Percentiles rank a stretch among this genome's conserved stretches.
Conservation (phyloP, 2,113 vertebrate genomes). For the Notarius quadriscutis region DNA sequence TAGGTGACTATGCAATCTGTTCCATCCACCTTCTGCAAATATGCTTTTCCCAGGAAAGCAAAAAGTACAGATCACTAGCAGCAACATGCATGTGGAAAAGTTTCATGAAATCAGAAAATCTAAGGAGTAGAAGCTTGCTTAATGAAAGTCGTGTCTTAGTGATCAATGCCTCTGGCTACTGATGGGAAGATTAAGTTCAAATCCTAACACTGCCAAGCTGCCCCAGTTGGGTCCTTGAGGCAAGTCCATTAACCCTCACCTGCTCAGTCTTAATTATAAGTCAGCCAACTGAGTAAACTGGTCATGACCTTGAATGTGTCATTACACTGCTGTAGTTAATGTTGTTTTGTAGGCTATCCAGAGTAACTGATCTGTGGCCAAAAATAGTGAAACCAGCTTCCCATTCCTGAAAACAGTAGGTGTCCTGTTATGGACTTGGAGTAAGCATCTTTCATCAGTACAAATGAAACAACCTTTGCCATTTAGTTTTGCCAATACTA, state of each 20-base stretch:
- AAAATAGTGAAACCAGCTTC: neutral
- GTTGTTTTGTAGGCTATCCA: neutral
- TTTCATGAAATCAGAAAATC: neutral
- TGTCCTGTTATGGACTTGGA: neutral
- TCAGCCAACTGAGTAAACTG: slow-evolving; percentile 11
- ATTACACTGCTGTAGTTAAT: neutral
- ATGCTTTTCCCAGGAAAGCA: neutral
- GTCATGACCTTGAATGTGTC: neutral
- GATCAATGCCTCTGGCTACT: neutral
- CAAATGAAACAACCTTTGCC: neutral
- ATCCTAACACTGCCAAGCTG: neutral
- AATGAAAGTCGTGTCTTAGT: neutral
- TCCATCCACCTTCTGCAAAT: neutral
- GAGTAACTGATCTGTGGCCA: neutral
- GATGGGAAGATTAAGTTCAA: neutral
- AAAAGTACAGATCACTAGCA: neutral
- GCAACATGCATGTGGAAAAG: neutral
- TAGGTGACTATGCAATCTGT: neutral
- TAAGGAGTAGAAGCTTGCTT: neutral
- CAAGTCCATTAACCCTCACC: neutral
- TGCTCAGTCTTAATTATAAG: neutral
- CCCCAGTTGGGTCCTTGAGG: neutral
- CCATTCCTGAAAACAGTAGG: neutral
- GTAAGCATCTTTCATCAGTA: neutral
- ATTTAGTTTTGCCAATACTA: neutral